Base-by-base conservation (phyloP, 1,140 invertebrate genomes). In the Cotesia typhae region DNA sequence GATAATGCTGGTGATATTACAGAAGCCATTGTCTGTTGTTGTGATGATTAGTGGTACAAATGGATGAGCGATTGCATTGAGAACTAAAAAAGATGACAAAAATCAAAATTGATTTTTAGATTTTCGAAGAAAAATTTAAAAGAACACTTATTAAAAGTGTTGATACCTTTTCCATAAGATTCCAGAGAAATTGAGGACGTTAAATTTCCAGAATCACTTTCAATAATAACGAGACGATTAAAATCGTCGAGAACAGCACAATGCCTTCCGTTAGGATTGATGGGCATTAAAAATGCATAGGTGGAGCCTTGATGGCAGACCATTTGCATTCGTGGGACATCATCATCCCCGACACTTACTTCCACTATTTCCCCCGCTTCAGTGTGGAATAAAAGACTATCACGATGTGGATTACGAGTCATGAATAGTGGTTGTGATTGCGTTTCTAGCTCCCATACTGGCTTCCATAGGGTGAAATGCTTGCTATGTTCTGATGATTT, bases 21-120 rank as follows among this genome's bases (percentile, higher is more conserved):
- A 82, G 57, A 76, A 82, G 35, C 83, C 83, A 4, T 57, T 14
- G 4, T 4, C 35, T 36, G 78, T 84, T 28, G 77, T 73, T 0
- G 71, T 65, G 0, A 60, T 72, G 12, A 83, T 52, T 9, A 83
- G 68, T 37, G 83, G 78, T 36, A 78, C 55, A 4, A 36, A 10
- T 3, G 80, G 77, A 73, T 84, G 82, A 3, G 78, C 73, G 4
- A 36, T 35, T 12, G 75, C 20, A 3, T 69, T 59, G 7, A 75
- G 36, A 41, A 81, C 83, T 84, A 60, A 78, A 38, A n/a, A 77
- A 67, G 52, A 67, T 20, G 57, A 64, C 17, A 61, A 35, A 61
- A 63, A 38, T 41, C 1, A n/a, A 35, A 53, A 59, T 67, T 14
- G 4, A 20, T 65, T n/a, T 38, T 41, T 41, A 10, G 6, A 12